Evolutionary conservation across 2,888 invertebrate species (phyloP).

Genomic region (Rhynchonema sp.): DNA sequence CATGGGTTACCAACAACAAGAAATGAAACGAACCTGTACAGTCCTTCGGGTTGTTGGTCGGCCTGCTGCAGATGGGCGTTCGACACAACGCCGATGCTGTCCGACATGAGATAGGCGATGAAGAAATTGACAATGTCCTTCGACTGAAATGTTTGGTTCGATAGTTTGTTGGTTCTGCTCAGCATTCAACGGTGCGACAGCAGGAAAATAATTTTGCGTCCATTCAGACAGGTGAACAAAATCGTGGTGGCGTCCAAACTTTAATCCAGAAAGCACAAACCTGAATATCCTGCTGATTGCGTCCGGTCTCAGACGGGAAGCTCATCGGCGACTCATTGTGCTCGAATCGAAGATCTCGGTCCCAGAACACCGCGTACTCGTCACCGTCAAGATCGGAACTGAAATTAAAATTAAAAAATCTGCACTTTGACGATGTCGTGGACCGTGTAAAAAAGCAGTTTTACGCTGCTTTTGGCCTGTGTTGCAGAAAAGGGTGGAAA

Average conservation of each 20-base stretch:
- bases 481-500: too few species aligned
- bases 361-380: conserved; percentile 29
- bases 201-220: too few species aligned
- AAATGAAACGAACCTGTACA: too few species aligned
- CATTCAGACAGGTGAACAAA: too few species aligned
- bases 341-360: conserved; percentile 20
- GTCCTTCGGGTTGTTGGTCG: conserved; percentile 18
- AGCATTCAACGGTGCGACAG: background rate
- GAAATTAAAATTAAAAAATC: too few species aligned
- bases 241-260: too few species aligned
- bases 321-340: conserved; percentile 18
- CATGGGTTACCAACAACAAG: too few species aligned
- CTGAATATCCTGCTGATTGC: background rate
- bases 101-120: conserved; percentile 24
- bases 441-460: too few species aligned
- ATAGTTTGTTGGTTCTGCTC: background rate
- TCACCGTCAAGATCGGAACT: conserved; percentile 31
- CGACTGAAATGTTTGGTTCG: too few species aligned
- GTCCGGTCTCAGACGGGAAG: conserved; percentile 9
- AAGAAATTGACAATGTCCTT: conserved; percentile 23
- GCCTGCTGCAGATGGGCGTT: conserved; percentile 25
- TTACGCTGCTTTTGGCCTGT: too few species aligned
- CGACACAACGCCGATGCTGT: conserved; percentile 25
- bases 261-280: conserved; percentile 8
- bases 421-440: too few species aligned